Base-by-base conservation (phyloP, 1,140 invertebrate genomes). In the Nymphalis io region DNA sequence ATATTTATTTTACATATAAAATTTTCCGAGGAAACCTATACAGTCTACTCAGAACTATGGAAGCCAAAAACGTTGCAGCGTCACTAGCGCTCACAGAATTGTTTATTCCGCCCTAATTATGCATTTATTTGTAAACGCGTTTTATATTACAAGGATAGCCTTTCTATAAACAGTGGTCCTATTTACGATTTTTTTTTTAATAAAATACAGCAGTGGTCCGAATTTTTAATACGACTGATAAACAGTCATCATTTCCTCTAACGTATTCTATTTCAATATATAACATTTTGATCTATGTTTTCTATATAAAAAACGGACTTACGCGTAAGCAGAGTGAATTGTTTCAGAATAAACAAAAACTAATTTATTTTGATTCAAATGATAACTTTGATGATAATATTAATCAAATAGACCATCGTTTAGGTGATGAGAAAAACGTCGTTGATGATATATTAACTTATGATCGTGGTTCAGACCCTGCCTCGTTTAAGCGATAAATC, bases 401-500 rank as follows among this genome's bases (percentile, higher is more conserved):
- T 5, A 13, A 10, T 81, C 81, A 86, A 86, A 70, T 85, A 81
- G 83, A 85, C 87, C 83, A 84, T 70, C 82, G n/a, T 70, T 74
- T 66, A n/a, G 10, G 62, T 63, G 65, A 63, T 21, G 64, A 66
- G 8, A 33, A 33, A 4, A 33, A 33, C 27, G 1, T 59, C 15
- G 33, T 40, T 57, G 62, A 77, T 81, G 70, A 70, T 77, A 80
- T 81, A 82, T 76, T 79, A 69, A 76, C 80, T 87, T 82, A 80
- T 80, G 81, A 85, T 87, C 82, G 80, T 87, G 82, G 84, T 88
- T 83, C 71, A 81, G 84, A 89, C 89, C 89, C 89, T 91, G 89
- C 85, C 82, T 89, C 87, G 83, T 88, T 89, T 82, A 89, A 91
- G 87, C 87, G 79, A 89, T 88, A 84, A 81, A 84, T 79, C 74